Evolutionary conservation across 92 coral and sea anemone genomes (phyloP).

Genomic region (Siderastrea siderea): DNA sequence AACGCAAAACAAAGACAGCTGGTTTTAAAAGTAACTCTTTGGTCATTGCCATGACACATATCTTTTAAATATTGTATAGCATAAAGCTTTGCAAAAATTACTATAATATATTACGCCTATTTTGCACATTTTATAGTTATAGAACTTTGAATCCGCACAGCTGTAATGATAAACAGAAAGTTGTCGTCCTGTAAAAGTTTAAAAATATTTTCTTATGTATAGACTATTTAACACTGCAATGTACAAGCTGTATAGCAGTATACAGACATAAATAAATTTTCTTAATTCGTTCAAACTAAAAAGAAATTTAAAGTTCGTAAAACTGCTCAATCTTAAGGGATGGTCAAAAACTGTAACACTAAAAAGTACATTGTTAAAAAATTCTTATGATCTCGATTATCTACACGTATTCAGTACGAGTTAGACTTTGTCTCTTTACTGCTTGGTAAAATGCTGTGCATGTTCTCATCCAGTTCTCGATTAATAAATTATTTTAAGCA

Average conservation of each 20-base stretch:
- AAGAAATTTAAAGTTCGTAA: neutral
- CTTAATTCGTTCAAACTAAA: neutral
- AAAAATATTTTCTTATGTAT: neutral
- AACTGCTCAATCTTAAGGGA: neutral
- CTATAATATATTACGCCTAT: slow-evolving; percentile 20
- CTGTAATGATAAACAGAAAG: neutral
- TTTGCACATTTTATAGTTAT: neutral
- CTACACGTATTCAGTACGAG: no score
- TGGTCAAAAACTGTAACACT: neutral
- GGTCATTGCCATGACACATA: neutral
- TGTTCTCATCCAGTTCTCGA: no score
- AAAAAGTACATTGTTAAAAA: no score
- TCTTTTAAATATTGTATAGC: slow-evolving; percentile 20
- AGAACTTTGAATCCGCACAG: neutral
- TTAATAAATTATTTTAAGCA: no score
- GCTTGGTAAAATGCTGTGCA: no score
- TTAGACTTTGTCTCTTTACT: no score
- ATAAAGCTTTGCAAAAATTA: neutral
- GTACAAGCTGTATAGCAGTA: neutral
- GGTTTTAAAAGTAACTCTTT: neutral
- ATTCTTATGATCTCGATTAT: no score
- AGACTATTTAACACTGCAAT: neutral
- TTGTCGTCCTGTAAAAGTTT: slow-evolving; percentile 1
- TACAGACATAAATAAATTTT: neutral
- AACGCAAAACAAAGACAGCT: neutral